A percentile compares a stretch with the other conserved stretches of the same genome.
Evolutionary conservation across 1,140 invertebrate species (phyloP).

Genomic region (Atta colombica): DNA sequence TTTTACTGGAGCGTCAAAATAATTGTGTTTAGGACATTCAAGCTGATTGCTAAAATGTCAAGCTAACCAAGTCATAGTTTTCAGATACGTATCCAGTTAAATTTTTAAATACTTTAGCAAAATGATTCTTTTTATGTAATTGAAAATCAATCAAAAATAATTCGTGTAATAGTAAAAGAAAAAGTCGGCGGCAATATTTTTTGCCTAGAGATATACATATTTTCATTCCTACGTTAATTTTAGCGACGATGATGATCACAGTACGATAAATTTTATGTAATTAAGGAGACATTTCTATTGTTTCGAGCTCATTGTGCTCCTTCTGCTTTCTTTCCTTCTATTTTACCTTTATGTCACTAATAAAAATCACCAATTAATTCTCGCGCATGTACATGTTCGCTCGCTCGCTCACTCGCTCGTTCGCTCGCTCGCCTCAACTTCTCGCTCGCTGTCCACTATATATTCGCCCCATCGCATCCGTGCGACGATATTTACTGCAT

Average conservation of each 20-base stretch:
- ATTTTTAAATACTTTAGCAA: too few relatives aligned
- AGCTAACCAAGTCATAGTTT: too few relatives aligned
- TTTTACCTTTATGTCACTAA: conserved; percentile 9
- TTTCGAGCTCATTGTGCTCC: background rate
- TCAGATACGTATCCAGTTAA: too few relatives aligned
- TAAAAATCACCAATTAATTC: conserved; percentile 55
- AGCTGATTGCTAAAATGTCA: too few relatives aligned
- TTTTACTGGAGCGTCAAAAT: too few relatives aligned
- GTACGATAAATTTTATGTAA: background rate
- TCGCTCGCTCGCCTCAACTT: conserved; percentile 15
- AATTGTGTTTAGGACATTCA: too few relatives aligned
- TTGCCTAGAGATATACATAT: background rate
- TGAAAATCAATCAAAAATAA: background rate
- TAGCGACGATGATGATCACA: background rate
- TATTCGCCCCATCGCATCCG: conserved; percentile 31
- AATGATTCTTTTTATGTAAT: too few relatives aligned
- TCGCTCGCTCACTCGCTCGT: background rate
- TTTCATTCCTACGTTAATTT: background rate
- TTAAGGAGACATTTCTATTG: background rate
- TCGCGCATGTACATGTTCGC: conserved; percentile 21
- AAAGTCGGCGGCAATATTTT: background rate
- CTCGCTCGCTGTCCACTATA: conserved; percentile 24
- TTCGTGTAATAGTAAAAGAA: too few relatives aligned
- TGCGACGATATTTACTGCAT: conserved; percentile 54
- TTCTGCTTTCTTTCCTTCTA: background rate